Conservation (phyloP, 2,888 invertebrate genomes). For the Meandrusa payeni region DNA sequence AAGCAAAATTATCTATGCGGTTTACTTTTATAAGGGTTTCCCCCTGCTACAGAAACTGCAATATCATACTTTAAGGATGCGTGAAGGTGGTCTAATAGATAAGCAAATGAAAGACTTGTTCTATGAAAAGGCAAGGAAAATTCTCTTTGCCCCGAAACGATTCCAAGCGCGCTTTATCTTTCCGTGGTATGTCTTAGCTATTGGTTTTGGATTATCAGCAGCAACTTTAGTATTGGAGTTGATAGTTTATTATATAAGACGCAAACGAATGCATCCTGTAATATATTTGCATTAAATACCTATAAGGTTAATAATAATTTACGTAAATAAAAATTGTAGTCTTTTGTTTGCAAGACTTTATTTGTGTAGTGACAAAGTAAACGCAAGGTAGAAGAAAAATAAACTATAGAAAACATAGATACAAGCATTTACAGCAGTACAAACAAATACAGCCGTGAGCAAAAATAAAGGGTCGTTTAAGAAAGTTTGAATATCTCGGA, state of each 20-base stretch:
- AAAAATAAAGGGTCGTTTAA: too few relatives aligned
- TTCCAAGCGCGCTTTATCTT: constrained; percentile 7
- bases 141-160: background rate
- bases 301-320: too few relatives aligned
- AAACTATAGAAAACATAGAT: too few relatives aligned
- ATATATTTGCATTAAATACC: too few relatives aligned
- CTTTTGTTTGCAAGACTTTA: too few relatives aligned
- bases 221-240: background rate
- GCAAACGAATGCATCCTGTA: background rate
- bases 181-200: background rate
- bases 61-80: constrained; percentile 5
- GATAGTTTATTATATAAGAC: background rate
- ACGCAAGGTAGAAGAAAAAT: too few relatives aligned
- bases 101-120: constrained; percentile 20
- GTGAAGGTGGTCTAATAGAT: constrained; percentile 23
- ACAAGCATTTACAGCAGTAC: too few relatives aligned
- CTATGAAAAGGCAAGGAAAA: constrained; percentile 5
- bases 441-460: too few relatives aligned
- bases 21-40: constrained; percentile 29
- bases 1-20: constrained; percentile 24
- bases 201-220: constrained; percentile 11
- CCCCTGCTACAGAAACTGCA: constrained; percentile 21
- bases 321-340: too few relatives aligned
- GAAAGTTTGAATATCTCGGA: too few relatives aligned
- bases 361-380: too few relatives aligned